A percentile compares a stretch with the other conserved stretches of the same genome.
Evolutionary conservation across 1,140 invertebrate species (phyloP).

Genomic region (Solenopsis fugax): DNA sequence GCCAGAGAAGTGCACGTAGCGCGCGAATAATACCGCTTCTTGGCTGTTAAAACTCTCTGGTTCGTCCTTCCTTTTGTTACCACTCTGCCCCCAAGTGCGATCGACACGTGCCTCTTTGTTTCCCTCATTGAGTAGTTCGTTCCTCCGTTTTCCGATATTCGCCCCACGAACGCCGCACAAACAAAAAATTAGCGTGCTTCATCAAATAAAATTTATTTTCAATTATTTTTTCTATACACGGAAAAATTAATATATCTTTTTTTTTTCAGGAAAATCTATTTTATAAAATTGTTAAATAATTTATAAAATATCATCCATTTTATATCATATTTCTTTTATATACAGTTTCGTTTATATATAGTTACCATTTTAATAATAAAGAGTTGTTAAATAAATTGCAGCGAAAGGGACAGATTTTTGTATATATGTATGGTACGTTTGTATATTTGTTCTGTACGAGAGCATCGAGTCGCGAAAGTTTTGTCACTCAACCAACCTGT

Average conservation of each 20-base stretch:
- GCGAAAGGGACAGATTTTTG: neutral
- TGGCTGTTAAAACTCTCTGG: neutral
- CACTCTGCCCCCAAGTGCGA: neutral
- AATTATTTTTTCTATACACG: neutral
- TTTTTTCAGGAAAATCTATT: slow-evolving; percentile 6
- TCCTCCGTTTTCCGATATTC: neutral
- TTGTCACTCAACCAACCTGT: slow-evolving; percentile 5
- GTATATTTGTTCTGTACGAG: neutral
- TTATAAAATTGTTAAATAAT: slow-evolving; percentile 22
- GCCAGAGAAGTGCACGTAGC: slow-evolving; percentile 24
- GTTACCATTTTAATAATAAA: slow-evolving; percentile 29
- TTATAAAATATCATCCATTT: slow-evolving; percentile 14
- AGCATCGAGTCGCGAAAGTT: slow-evolving; percentile 26
- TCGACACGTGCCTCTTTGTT: slow-evolving; percentile 12
- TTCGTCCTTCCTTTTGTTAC: slow-evolving; percentile 25
- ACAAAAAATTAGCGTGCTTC: neutral
- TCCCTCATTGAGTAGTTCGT: slow-evolving; percentile 7
- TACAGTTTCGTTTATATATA: neutral
- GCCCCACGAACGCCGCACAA: neutral
- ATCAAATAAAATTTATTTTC: slow-evolving; percentile 12
- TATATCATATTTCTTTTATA: neutral
- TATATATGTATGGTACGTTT: neutral
- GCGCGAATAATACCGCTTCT: slow-evolving; percentile 34
- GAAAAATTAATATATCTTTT: neutral
- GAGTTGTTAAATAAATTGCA: neutral